A percentile compares a stretch with the other conserved stretches of the same genome.
phyloP scores from a whole-genome alignment of 2,113 vertebrate species.

The Poecile atricapillus region DNA sequence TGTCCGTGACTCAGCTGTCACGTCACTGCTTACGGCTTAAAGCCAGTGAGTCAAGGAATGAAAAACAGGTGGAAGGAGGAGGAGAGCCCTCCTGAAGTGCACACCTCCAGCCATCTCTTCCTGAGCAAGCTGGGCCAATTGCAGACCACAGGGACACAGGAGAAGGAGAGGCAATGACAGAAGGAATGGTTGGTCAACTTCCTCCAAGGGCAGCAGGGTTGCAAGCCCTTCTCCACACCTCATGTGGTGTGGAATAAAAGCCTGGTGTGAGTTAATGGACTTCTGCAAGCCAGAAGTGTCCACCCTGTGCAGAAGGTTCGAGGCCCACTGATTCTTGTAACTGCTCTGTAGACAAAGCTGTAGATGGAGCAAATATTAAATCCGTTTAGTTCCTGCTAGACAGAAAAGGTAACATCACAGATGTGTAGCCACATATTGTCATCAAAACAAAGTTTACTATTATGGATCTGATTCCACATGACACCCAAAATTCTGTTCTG shows the following conservation, averaged over 20 bases:
- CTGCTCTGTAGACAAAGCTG: neutral
- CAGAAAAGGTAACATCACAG: neutral
- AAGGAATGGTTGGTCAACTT: constrained; percentile 15
- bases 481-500: neutral
- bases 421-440: neutral
- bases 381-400: neutral
- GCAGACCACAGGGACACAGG: neutral
- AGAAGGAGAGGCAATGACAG: constrained; percentile 13
- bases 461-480: neutral
- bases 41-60: constrained; percentile 62
- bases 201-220: constrained; percentile 12
- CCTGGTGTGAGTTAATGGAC: constrained; percentile 33
- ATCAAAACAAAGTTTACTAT: neutral
- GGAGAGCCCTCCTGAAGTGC: constrained; percentile 21
- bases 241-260: neutral
- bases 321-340: neutral
- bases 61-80: constrained; percentile 63
- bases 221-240: neutral
- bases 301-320: neutral
- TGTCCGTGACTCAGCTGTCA: constrained; percentile 62
- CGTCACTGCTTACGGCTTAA: constrained; percentile 51
- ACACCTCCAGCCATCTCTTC: constrained; percentile 22
- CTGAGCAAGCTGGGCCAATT: neutral
- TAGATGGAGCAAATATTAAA: neutral
- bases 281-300: neutral